Conservation (phyloP, 2,888 invertebrate genomes). For the Tyria jacobaeae region DNA sequence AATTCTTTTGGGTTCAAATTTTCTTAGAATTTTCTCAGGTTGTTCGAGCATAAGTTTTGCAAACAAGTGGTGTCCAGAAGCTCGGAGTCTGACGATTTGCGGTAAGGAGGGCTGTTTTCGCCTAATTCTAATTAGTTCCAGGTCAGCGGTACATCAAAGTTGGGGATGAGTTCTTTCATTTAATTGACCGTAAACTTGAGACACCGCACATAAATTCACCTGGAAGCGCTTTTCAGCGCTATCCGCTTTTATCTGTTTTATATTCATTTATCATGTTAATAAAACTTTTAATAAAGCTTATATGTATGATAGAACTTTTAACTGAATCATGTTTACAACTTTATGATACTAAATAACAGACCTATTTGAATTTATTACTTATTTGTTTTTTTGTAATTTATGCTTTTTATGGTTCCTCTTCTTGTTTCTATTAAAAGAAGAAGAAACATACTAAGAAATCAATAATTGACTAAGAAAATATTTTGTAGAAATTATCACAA, state of each 20-base stretch:
- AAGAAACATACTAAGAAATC: too few species aligned
- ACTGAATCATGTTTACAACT: neutral
- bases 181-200: slow-evolving; percentile 77
- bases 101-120: slow-evolving; percentile 63
- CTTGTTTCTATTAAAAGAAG: too few species aligned
- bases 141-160: slow-evolving; percentile 77
- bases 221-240: slow-evolving; percentile 54
- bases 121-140: slow-evolving; percentile 80
- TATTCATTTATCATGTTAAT: slow-evolving; percentile 10
- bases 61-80: slow-evolving; percentile 52
- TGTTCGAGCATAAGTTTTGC: slow-evolving; percentile 55
- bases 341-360: neutral
- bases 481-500: neutral
- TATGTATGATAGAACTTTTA: slow-evolving; percentile 8
- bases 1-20: slow-evolving; percentile 32
- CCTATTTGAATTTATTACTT: neutral
- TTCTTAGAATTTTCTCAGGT: slow-evolving; percentile 52
- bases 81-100: slow-evolving; percentile 46
- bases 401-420: too few species aligned
- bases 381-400: too few species aligned
- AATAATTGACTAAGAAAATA: neutral
- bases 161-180: slow-evolving; percentile 74
- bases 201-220: slow-evolving; percentile 60
- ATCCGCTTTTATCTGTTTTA: slow-evolving; percentile 33
- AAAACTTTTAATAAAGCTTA: neutral